Percentiles rank a stretch among this genome's conserved stretches.
Conservation (phyloP, 2,797 vertebrate genomes). For the Artibeus jamaicensis region DNA sequence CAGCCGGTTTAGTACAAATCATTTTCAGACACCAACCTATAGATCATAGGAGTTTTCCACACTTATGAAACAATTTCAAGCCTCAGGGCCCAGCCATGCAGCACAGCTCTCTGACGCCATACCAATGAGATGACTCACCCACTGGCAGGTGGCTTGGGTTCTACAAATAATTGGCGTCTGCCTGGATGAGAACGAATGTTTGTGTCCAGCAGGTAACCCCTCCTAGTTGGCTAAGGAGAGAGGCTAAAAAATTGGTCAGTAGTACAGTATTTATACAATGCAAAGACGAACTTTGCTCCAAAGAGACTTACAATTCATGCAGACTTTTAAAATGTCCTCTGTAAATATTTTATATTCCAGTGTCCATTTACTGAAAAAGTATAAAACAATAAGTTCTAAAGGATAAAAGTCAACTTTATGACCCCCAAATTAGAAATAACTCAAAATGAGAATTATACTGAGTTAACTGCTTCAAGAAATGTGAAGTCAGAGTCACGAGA, state of each 20-base stretch:
- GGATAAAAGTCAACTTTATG: constrained; percentile 42
- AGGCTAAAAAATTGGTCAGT: constrained; percentile 49
- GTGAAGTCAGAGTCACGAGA: constrained; percentile 67
- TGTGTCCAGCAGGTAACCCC: constrained; percentile 36
- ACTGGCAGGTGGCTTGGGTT: constrained; percentile 46
- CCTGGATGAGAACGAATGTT: constrained; percentile 37
- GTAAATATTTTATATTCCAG: constrained; percentile 19
- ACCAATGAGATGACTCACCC: constrained; percentile 56
- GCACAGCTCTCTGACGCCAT: not conserved
- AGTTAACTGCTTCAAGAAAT: constrained; percentile 59
- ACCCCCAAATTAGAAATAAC: constrained; percentile 33
- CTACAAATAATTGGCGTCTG: constrained; percentile 42
- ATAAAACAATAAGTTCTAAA: not conserved
- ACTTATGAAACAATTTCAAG: constrained; percentile 19
- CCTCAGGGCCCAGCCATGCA: not conserved
- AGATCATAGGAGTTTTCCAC: not conserved
- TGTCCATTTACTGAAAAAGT: constrained; percentile 50
- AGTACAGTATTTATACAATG: constrained; percentile 28
- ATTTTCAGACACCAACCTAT: not conserved
- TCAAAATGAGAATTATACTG: constrained; percentile 37
- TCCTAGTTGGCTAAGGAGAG: constrained; percentile 51
- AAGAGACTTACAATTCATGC: constrained; percentile 43
- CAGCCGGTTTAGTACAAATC: constrained; percentile 16
- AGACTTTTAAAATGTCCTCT: constrained; percentile 42
- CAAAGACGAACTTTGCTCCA: constrained; percentile 22